A percentile compares a stretch with the other conserved stretches of the same genome.
phyloP scores from a whole-genome alignment of 2,888 invertebrate species.

The Tipula vernalis region DNA sequence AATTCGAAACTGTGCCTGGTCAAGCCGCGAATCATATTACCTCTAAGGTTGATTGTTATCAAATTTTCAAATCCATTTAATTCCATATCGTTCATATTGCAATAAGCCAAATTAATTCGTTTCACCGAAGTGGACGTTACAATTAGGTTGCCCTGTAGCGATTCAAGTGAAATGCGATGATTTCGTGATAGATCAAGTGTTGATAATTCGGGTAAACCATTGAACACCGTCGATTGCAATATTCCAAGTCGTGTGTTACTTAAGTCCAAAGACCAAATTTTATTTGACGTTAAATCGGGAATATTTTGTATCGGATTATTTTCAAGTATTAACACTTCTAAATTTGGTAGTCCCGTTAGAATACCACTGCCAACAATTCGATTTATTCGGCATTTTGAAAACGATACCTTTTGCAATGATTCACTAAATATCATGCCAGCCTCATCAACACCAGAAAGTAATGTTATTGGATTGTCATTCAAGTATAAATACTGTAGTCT shows the following conservation, averaged over 20 bases:
- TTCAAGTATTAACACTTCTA: conserved; percentile 42
- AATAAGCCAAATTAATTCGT: conserved; percentile 46
- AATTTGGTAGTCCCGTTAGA: conserved; percentile 38
- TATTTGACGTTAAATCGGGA: conserved; percentile 38
- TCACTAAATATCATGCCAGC: conserved; percentile 43
- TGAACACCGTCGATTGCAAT: conserved; percentile 41
- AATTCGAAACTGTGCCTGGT: conserved; percentile 46
- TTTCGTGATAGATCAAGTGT: conserved; percentile 50
- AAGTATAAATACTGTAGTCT: conserved; percentile 47
- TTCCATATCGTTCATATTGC: conserved; percentile 46
- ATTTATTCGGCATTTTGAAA: conserved; percentile 48
- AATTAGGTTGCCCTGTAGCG: conserved; percentile 24
- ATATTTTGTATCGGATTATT: conserved; percentile 40
- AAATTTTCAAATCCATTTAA: conserved; percentile 49
- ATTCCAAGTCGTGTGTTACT: conserved; percentile 43
- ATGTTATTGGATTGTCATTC: conserved; percentile 47
- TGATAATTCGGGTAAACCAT: conserved; percentile 44
- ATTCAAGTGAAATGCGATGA: conserved; percentile 37
- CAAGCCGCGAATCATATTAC: conserved; percentile 49
- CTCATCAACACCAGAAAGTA: conserved; percentile 39
- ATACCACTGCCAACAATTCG: conserved; percentile 38
- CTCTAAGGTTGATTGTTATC: conserved; percentile 43
- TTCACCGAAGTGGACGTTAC: conserved; percentile 42
- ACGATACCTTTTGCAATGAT: conserved; percentile 44
- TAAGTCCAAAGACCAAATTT: conserved; percentile 42